Evolutionary conservation across 1,140 invertebrate species (phyloP).

Genomic region (Holcopasites calliopsidis): DNA sequence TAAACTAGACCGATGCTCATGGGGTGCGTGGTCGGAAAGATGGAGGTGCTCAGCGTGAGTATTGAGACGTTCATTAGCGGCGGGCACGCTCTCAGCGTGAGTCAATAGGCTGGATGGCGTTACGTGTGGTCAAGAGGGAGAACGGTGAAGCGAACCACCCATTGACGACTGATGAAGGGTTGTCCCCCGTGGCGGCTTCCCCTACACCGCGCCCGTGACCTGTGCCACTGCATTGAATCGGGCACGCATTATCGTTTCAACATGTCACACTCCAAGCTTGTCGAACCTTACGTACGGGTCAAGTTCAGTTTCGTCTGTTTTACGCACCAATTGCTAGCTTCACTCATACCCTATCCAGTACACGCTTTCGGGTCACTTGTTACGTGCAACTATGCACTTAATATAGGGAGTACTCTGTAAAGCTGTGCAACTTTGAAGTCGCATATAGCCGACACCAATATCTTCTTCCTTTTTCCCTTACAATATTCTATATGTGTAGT

Average conservation of each 20-base stretch:
- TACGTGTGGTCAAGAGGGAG: constrained; percentile 46
- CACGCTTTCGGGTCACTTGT: no score
- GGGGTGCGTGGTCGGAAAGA: constrained; percentile 49
- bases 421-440: no score
- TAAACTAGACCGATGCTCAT: constrained; percentile 51
- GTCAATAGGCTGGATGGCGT: constrained; percentile 47
- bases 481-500: no score
- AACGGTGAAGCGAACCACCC: constrained; percentile 29
- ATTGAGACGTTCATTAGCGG: constrained; percentile 74
- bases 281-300: constrained; percentile 4
- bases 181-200: constrained; percentile 67
- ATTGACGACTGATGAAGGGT: constrained; percentile 73
- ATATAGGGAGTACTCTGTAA: no score
- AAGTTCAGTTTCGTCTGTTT: background rate
- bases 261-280: constrained; percentile 27
- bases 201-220: constrained; percentile 61
- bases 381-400: no score
- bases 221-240: constrained; percentile 57
- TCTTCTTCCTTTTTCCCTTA: no score
- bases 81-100: constrained; percentile 61
- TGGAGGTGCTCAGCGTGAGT: constrained; percentile 61
- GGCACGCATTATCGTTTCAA: constrained; percentile 39
- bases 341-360: no score
- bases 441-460: no score
- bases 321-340: no score